Evolutionary conservation across 2,888 invertebrate genomes (phyloP).

Genomic region (Coremacera marginata): DNA sequence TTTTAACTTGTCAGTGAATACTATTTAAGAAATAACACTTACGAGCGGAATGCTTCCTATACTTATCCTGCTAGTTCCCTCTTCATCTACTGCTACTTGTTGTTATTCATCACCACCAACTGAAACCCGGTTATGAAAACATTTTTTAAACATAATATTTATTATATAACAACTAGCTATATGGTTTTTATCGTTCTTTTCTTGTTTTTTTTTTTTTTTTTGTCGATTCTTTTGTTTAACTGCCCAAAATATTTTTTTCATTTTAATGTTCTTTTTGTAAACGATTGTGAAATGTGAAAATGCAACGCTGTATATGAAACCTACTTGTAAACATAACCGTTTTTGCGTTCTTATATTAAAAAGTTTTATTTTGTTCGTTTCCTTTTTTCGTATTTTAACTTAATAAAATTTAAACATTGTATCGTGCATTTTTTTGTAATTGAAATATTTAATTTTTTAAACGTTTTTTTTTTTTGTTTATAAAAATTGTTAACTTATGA

Average conservation of each 20-base stretch:
- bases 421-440: no score
- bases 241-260: background rate
- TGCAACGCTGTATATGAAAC: background rate
- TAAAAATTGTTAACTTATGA: no score
- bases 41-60: background rate
- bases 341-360: no score
- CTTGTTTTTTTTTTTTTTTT: no score
- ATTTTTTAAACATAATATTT: background rate
- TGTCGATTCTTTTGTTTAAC: no score
- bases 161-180: no score
- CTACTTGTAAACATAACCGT: background rate
- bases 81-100: conserved; percentile 2
- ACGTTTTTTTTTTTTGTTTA: no score
- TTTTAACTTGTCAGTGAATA: background rate
- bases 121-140: background rate
- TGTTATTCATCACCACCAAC: background rate
- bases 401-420: no score
- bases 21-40: background rate
- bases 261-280: background rate
- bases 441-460: no score
- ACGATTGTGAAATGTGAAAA: conserved; percentile 16
- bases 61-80: background rate
- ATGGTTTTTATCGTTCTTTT: no score
- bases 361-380: no score
- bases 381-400: no score